phyloP scores from a whole-genome alignment of 2,113 vertebrate species.

The Rafetus swinhoei region DNA sequence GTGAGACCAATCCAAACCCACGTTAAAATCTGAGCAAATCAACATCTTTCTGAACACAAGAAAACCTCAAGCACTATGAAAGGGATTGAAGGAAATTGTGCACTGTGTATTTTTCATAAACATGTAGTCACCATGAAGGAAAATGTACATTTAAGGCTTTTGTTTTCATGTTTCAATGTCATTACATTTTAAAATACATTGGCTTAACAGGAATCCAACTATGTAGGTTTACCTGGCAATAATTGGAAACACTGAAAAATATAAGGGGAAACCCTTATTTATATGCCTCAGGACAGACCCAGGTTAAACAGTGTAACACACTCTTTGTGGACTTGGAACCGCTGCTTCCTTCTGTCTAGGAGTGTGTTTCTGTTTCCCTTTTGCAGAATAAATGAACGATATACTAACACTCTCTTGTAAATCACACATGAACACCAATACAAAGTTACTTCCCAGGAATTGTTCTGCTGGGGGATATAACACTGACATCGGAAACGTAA shows the following conservation, averaged over 20 bases:
- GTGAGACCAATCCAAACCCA: background rate
- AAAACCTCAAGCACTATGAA: background rate
- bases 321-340: conserved; percentile 2
- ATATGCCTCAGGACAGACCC: background rate
- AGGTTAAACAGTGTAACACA: background rate
- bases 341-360: background rate
- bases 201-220: background rate
- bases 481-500: background rate
- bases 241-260: background rate
- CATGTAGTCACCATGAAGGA: background rate
- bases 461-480: background rate
- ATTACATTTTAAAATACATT: background rate
- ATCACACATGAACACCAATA: background rate
- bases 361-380: background rate
- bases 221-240: background rate
- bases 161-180: background rate
- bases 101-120: background rate
- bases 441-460: background rate
- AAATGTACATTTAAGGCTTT: background rate
- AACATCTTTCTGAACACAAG: background rate
- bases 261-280: background rate
- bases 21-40: background rate
- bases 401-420: background rate
- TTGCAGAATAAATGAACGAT: background rate
- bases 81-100: background rate